These are phyloP conservation scores for Lepilemur ruficaudatus DNA, from an alignment of 2,797 vertebrate genomes.

Conservation along the genomic window DNA sequence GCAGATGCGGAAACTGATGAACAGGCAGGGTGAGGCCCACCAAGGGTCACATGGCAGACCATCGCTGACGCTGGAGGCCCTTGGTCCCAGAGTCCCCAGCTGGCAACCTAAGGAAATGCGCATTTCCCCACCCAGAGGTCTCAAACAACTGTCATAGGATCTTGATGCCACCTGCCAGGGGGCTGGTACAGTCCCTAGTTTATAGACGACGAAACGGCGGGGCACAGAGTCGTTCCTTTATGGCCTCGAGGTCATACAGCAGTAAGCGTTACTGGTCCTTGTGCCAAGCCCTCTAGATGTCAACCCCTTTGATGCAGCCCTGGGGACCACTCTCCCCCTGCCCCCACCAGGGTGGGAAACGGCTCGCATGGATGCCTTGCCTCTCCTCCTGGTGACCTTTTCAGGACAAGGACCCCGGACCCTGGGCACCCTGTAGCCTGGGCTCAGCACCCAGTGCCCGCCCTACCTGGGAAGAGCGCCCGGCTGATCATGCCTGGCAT, in stretches of 20 bases:
- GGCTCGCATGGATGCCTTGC: background rate
- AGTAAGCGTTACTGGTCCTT: background rate
- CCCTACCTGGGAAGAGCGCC: conserved; percentile 93
- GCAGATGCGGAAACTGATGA: background rate
- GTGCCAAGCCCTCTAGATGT: background rate
- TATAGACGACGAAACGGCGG: background rate
- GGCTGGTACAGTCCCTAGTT: background rate
- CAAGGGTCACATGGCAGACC: too few relatives aligned
- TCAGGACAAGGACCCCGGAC: background rate
- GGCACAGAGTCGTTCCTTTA: background rate
- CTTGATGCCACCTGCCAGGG: background rate
- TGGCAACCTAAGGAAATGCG: background rate
- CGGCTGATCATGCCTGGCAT: conserved; percentile 97
- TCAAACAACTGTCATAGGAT: background rate
- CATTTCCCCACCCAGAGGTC: background rate
- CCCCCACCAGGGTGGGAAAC: background rate
- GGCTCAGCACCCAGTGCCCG: too few relatives aligned
- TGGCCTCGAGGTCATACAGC: background rate
- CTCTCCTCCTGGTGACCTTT: background rate
- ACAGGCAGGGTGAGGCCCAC: background rate
- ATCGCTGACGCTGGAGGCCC: too few relatives aligned
- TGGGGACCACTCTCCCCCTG: background rate
- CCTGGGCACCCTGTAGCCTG: background rate
- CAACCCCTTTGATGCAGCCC: background rate
- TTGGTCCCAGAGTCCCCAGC: background rate